These are phyloP conservation scores for Uloborus plumipes DNA, from an alignment of 2,888 invertebrate genomes.

Conservation along the genomic window DNA sequence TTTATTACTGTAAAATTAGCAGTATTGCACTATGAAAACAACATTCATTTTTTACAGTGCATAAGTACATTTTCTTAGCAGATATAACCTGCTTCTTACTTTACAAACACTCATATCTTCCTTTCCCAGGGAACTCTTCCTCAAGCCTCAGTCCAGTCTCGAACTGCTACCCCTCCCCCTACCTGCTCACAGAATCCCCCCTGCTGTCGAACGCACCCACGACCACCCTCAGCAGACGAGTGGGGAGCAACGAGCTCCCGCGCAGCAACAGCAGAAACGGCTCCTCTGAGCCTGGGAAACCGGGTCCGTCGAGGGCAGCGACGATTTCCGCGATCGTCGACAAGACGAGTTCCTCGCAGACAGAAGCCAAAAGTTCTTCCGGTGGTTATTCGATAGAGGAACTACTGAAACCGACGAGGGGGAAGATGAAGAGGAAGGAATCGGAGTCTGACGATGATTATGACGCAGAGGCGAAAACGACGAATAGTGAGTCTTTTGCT, in stretches of 20 bases:
- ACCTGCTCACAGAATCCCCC: slow-evolving; percentile 23
- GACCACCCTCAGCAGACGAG: neutral
- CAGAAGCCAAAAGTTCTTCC: slow-evolving; percentile 9
- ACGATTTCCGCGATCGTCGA: neutral
- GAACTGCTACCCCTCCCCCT: slow-evolving; percentile 13
- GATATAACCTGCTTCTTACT: too few relatives aligned
- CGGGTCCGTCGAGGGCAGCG: neutral
- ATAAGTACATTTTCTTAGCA: too few relatives aligned
- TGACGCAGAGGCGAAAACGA: slow-evolving; percentile 3
- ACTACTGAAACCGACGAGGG: slow-evolving; percentile 76
- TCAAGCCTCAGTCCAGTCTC: slow-evolving; percentile 1
- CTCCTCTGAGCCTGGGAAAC: neutral
- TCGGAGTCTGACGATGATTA: slow-evolving; percentile 10
- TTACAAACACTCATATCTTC: too few relatives aligned
- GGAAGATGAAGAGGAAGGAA: neutral
- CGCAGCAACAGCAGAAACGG: neutral
- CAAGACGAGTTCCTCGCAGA: neutral
- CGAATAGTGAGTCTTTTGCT: neutral
- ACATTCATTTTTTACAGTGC: too few relatives aligned
- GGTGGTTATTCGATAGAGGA: slow-evolving; percentile 87
- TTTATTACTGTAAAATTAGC: too few relatives aligned
- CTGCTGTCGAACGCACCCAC: neutral
- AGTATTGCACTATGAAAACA: too few relatives aligned
- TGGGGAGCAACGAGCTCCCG: neutral
- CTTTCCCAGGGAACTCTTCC: slow-evolving; percentile 61